phyloP scores from a whole-genome alignment of 2,113 vertebrate species.

The Romanogobio albipinnatus region DNA sequence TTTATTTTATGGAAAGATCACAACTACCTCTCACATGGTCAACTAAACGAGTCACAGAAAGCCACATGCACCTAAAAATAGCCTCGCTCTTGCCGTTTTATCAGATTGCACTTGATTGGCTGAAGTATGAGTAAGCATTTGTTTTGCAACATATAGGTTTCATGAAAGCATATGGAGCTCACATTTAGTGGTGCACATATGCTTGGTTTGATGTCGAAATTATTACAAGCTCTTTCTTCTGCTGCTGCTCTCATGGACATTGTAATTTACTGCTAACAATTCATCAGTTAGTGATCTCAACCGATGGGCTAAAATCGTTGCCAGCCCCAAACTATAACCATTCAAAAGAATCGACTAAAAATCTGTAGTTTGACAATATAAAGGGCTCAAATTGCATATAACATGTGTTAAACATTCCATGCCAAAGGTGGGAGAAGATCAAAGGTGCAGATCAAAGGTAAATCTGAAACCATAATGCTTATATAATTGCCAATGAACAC shows the following conservation, averaged over 20 bases:
- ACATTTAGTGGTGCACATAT: slow-evolving; percentile 61
- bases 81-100: not conserved
- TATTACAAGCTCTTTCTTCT: not conserved
- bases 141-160: not conserved
- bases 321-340: not conserved
- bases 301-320: not conserved
- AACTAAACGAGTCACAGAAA: not conserved
- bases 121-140: not conserved
- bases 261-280: not conserved
- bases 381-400: not conserved
- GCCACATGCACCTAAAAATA: slow-evolving; percentile 29
- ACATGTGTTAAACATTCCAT: not conserved
- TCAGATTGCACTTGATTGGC: slow-evolving; percentile 9
- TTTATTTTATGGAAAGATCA: slow-evolving; percentile 21
- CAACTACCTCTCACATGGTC: not conserved
- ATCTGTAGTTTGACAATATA: slow-evolving; percentile 8
- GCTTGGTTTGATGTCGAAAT: slow-evolving; percentile 50
- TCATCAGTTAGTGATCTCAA: not conserved
- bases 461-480: slow-evolving; percentile 53
- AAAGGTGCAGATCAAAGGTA: slow-evolving; percentile 45
- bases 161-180: slow-evolving; percentile 39
- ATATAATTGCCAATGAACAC: slow-evolving; percentile 63
- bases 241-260: not conserved
- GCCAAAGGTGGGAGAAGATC: not conserved
- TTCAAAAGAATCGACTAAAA: not conserved